Evolutionary conservation across 2,113 vertebrate species (phyloP), one percentile per base, ranked within the genome.

Genomic region (Rhinolophus sinicus): DNA sequence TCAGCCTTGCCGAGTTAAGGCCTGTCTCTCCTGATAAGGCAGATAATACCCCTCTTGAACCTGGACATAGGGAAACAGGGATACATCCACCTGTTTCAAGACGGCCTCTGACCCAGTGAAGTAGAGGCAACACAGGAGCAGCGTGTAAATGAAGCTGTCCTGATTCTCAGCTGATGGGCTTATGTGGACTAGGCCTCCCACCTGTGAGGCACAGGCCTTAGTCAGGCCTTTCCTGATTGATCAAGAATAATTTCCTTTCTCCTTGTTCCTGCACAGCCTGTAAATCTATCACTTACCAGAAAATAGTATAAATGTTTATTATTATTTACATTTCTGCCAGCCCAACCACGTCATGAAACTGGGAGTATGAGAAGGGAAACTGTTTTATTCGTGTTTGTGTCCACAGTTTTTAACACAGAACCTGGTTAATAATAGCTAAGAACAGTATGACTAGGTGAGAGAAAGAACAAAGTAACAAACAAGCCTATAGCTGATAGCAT

Each of bases 281-380:
- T 86, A 85, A 81, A 69, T 80, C 65, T 84, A 60, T 84, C n/a
- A 54, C 14, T 50, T 75, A 64, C 19, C 19, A 93, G 10, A 13
- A 97, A 95, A 92, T 19, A 35, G 44, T 44, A 14, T 85, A 76
- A 89, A 92, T 67, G 7, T 87, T 65, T 69, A 52, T 77, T 69
- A 60, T 82, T 86, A 85, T n/a, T 40, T 93, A 50, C 88, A 44
- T 64, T 21, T 90, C 62, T 83, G 33, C 22, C 14, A 54, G 9
- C 64, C 19, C 38, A 21, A 82, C 28, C 38, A 83, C 69, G 28
- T 58, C 65, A 92, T 19, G 52, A 90, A 82, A 69, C 54, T 72
- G 52, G 56, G 28, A 70, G 33, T 44, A 44, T 69, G 40, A 90
- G 35, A 90, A 47, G 13, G 75, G 76, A 15, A 86, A 72, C 4